Percentiles rank a stretch among this genome's conserved stretches.
Conservation (phyloP, 2,797 vertebrate species). For the Chloroceryle amazona region DNA sequence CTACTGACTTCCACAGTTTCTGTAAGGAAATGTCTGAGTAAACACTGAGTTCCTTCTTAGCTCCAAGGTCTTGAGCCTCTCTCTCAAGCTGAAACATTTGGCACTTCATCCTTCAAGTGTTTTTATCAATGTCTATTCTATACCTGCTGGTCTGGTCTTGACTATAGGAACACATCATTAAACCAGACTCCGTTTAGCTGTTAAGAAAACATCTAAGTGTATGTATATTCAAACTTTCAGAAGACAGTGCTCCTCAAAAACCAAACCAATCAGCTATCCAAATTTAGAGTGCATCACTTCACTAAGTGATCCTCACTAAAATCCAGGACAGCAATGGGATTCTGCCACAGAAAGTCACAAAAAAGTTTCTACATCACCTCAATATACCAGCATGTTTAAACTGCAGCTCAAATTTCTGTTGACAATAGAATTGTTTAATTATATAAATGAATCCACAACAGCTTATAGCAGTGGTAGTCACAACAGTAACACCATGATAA, state of each 20-base stretch:
- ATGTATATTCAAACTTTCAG: neutral
- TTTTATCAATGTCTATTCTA: neutral
- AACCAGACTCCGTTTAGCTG: neutral
- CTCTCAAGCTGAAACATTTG: neutral
- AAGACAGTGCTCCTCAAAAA: slow-evolving; percentile 4
- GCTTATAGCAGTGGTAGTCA: neutral
- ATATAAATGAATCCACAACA: neutral
- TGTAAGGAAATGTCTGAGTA: slow-evolving; percentile 66
- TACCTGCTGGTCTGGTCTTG: neutral
- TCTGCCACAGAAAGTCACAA: neutral
- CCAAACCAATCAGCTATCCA: neutral
- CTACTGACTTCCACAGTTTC: slow-evolving; percentile 49
- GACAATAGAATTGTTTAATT: neutral
- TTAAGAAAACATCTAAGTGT: neutral
- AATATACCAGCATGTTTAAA: neutral
- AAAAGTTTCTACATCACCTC: neutral
- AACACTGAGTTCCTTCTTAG: slow-evolving; percentile 40
- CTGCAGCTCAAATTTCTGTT: neutral
- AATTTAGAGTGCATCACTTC: neutral
- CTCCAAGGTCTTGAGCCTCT: neutral
- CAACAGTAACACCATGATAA: neutral
- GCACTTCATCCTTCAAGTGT: neutral
- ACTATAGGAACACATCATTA: neutral
- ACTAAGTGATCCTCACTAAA: neutral
- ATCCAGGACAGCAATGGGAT: neutral